Percentiles rank a stretch among this genome's conserved stretches.
phyloP scores from a whole-genome alignment of 2,888 invertebrate species.

The Lasioglossum zephyrum region DNA sequence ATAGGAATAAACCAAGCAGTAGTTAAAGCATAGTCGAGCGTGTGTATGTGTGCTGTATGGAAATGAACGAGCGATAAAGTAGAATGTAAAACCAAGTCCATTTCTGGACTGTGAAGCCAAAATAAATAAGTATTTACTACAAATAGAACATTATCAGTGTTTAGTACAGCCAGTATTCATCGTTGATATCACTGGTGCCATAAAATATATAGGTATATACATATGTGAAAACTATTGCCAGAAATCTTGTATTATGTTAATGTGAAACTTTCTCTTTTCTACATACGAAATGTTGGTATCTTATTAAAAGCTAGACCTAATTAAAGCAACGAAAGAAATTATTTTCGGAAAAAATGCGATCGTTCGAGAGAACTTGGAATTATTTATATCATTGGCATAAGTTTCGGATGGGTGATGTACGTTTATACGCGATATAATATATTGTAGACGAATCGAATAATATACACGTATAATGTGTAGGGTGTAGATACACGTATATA shows the following conservation, averaged over 20 bases:
- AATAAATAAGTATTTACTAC: background rate
- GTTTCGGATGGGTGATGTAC: background rate
- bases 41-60: too few relatives aligned
- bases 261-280: background rate
- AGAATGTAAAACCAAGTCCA: too few relatives aligned
- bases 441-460: background rate
- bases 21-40: too few relatives aligned
- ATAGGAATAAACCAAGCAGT: too few relatives aligned
- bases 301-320: background rate
- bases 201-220: background rate
- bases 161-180: background rate
- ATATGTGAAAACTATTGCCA: background rate
- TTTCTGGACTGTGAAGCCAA: too few relatives aligned
- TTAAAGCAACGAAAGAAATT: background rate
- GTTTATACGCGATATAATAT: background rate
- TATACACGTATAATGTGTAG: background rate
- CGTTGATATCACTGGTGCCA: background rate
- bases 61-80: too few relatives aligned
- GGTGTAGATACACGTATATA: background rate
- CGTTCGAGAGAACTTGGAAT: background rate
- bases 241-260: background rate
- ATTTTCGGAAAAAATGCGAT: background rate
- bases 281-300: background rate
- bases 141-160: background rate
- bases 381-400: conserved; percentile 11